phyloP scores from a whole-genome alignment of 2,888 invertebrate genomes.

The Dynastes hyllus region DNA sequence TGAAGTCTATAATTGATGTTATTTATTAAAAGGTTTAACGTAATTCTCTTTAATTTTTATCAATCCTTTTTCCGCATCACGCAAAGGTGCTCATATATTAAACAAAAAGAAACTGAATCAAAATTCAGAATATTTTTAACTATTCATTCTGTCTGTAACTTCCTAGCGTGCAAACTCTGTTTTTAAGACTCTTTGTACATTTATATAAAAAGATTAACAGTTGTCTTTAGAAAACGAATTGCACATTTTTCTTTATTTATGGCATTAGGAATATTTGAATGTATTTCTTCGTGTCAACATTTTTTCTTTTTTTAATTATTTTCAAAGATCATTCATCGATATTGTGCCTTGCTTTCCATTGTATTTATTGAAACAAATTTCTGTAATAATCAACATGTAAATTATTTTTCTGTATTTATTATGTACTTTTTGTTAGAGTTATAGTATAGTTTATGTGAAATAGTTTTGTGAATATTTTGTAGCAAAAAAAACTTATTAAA shows the following conservation, averaged over 20 bases:
- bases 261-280: constrained; percentile 8
- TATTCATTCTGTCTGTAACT: constrained; percentile 28
- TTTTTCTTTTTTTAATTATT: constrained; percentile 34
- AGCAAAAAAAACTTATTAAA: constrained; percentile 55
- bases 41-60: constrained; percentile 6
- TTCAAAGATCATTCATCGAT: constrained; percentile 59
- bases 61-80: constrained; percentile 45
- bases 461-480: constrained; percentile 58
- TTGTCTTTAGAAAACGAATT: constrained; percentile 26
- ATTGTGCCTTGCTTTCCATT: constrained; percentile 66
- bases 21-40: constrained; percentile 25
- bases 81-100: constrained; percentile 39
- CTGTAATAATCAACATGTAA: constrained; percentile 59
- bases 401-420: constrained; percentile 66
- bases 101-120: constrained; percentile 35
- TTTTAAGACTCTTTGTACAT: constrained; percentile 48
- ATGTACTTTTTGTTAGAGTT: constrained; percentile 62
- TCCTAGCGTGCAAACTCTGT: constrained; percentile 9
- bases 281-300: constrained; percentile 38
- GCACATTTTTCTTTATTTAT: constrained; percentile 42
- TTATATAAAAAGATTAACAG: constrained; percentile 40
- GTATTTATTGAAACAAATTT: constrained; percentile 58
- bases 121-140: constrained; percentile 38
- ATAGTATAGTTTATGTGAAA: constrained; percentile 56
- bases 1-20: constrained; percentile 20